These are phyloP conservation scores for Drosophila bifasciata DNA, from an alignment of 1,140 invertebrate genomes.

Conservation along the genomic window DNA sequence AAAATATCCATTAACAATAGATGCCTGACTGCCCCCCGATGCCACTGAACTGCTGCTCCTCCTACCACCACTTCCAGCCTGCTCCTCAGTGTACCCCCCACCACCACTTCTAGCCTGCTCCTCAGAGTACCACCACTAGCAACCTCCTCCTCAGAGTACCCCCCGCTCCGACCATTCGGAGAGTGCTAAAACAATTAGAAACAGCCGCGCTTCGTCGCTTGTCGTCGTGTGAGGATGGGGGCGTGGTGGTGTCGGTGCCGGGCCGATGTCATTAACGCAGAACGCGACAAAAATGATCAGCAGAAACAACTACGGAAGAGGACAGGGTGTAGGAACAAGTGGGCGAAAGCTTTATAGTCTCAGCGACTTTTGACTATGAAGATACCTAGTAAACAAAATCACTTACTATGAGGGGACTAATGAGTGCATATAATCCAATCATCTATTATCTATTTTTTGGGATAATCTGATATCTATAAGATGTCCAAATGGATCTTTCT, in stretches of 20 bases:
- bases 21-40: not conserved
- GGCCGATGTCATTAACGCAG: slow-evolving; percentile 64
- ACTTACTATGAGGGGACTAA: too few relatives aligned
- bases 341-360: slow-evolving; percentile 17
- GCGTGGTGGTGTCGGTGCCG: slow-evolving; percentile 13
- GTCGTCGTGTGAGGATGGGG: slow-evolving; percentile 8
- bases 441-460: too few relatives aligned
- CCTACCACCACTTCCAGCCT: slow-evolving; percentile 13
- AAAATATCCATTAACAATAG: slow-evolving; percentile 54
- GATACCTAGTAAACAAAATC: too few relatives aligned
- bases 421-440: too few relatives aligned
- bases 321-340: slow-evolving; percentile 19
- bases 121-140: slow-evolving; percentile 12
- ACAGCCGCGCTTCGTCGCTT: slow-evolving; percentile 65
- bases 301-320: slow-evolving; percentile 2
- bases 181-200: slow-evolving; percentile 77
- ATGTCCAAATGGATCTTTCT: too few relatives aligned
- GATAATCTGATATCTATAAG: too few relatives aligned
- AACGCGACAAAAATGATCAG: slow-evolving; percentile 53
- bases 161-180: not conserved
- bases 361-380: too few relatives aligned
- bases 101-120: too few relatives aligned
- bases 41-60: slow-evolving; percentile 15
- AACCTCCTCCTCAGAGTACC: slow-evolving; percentile 2
- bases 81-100: slow-evolving; percentile 3